Base-by-base conservation (phyloP, 1,140 invertebrate species). In the Oreohelix idahoensis region DNA sequence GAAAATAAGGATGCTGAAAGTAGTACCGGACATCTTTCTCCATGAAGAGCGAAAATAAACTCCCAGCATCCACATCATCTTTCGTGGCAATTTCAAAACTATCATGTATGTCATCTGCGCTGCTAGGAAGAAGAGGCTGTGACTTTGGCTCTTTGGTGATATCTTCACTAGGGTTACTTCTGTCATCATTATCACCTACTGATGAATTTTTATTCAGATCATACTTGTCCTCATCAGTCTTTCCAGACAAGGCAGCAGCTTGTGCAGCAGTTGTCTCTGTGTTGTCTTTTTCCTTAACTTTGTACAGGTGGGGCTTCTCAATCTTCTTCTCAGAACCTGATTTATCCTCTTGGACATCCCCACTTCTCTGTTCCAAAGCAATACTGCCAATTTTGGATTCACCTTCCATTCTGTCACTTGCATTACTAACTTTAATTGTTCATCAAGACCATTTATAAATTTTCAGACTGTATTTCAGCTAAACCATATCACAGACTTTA, bases 1-100 rank as follows among this genome's bases (percentile, higher is more conserved):
- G 88, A 36, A 93, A 88, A 85, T 94, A 94, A 11, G 94, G 94
- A 88, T 94, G 94, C 88, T 94, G 94, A 88, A 94, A 94, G 86
- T 93, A 94, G 88, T 94, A 94, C 45, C 92, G 89, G 63, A 89
- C 88, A 81, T 94, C 94, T 83, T 93, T 92, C 79, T 93, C 83
- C 91, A 94, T 93, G 81, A 92, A 92, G 35, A 92, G 85, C 1
- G 91, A 93, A 85, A 91, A 92, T n/a, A 88, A 81, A 76, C 89
- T 90, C 10, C 86, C 85, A 77, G 86, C 84, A 78, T 89, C 89
- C 0, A 87, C 75, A 76, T 89, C 87, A 80, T 90, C 89, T 79
- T 87, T 84, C 0, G 81, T 86, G 15, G 82, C 84, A 36, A 73
- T 63, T n/a, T 81, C 73, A 17, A 49, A 38, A 36, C 35, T 80